Evolutionary conservation across 2,113 vertebrate genomes (phyloP).

Genomic region (Pavo muticus): DNA sequence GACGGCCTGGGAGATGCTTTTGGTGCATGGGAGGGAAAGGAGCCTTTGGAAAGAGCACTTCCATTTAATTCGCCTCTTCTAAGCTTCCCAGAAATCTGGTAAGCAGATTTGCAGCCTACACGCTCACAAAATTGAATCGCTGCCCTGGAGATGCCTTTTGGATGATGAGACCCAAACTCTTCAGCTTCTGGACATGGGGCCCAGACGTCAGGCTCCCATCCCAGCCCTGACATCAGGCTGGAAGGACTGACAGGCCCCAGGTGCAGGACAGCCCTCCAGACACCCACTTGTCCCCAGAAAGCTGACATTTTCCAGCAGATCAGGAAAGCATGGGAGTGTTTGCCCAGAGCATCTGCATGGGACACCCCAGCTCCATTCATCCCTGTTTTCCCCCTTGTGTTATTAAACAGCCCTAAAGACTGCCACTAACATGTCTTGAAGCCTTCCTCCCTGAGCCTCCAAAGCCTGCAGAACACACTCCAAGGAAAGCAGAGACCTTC

Average conservation of each 20-base stretch:
- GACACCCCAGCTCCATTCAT: fast-evolving
- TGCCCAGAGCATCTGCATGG: fast-evolving
- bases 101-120: background rate
- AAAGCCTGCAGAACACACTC: background rate
- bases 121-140: background rate
- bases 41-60: background rate
- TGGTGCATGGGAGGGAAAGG: fast-evolving
- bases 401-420: background rate
- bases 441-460: fast-evolving
- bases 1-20: background rate
- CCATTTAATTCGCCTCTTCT: background rate
- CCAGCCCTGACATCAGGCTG: fast-evolving
- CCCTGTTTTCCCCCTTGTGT: fast-evolving
- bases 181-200: fast-evolving
- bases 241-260: fast-evolving
- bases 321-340: background rate
- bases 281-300: fast-evolving
- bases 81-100: background rate
- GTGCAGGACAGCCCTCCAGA: background rate
- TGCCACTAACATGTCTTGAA: background rate
- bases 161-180: background rate
- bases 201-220: background rate
- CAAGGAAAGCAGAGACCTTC: background rate
- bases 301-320: background rate
- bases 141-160: background rate